Evolutionary conservation across 2,797 vertebrate species (phyloP).

Genomic region (Acanthiza pusilla): DNA sequence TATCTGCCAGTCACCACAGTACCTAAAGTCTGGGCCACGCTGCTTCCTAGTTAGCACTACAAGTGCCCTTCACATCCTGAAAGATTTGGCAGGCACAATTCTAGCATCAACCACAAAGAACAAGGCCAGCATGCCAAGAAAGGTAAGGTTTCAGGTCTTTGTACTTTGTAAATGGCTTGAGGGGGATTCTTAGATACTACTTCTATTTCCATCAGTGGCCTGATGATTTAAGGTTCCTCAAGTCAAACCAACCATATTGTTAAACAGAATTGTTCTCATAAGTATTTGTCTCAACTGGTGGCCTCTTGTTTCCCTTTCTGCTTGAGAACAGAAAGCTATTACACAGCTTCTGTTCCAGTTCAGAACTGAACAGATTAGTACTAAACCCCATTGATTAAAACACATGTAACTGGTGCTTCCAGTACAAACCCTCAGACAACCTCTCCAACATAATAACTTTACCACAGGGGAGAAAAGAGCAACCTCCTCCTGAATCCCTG

Average conservation of each 20-base stretch:
- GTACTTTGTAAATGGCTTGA: not conserved
- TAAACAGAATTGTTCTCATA: not conserved
- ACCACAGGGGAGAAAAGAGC: not conserved
- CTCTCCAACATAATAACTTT: not conserved
- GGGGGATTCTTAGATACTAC: not conserved
- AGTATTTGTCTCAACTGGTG: not conserved
- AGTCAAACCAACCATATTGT: not conserved
- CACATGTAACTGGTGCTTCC: not conserved
- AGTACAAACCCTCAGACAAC: not conserved
- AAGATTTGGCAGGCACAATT: not conserved
- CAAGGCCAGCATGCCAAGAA: not conserved
- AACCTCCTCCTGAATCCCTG: not conserved
- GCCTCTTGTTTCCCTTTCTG: not conserved
- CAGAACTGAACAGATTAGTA: not conserved
- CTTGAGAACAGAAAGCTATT: not conserved
- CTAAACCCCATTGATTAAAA: not conserved
- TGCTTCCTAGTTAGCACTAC: not conserved
- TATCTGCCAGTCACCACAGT: not conserved
- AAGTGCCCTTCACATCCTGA: not conserved
- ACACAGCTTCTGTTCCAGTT: not conserved
- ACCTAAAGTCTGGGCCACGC: accelerated
- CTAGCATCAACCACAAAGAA: not conserved
- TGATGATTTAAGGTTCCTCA: not conserved
- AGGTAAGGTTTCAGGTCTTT: not conserved
- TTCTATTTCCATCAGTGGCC: not conserved